Percentiles rank a stretch among this genome's conserved stretches.
Conservation (phyloP, 2,888 invertebrate genomes). For the Amorpha juglandis region DNA sequence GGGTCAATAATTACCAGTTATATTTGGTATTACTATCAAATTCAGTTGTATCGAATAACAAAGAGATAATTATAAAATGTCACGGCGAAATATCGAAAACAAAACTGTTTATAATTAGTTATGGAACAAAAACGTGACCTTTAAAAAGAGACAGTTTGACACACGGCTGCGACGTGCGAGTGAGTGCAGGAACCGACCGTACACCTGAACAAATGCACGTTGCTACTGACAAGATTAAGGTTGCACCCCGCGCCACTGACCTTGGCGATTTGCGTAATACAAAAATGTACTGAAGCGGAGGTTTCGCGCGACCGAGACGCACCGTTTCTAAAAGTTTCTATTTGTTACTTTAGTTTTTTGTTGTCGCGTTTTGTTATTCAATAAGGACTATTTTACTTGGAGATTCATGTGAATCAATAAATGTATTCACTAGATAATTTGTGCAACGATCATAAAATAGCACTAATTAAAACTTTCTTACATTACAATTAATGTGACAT, state of each 20-base stretch:
- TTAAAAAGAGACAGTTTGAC: conserved; percentile 2
- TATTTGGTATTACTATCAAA: background rate
- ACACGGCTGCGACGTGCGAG: background rate
- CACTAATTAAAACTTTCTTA: too few species aligned
- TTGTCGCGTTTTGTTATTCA: too few species aligned
- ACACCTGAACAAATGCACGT: background rate
- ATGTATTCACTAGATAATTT: too few species aligned
- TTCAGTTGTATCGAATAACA: background rate
- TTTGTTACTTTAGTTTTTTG: too few species aligned
- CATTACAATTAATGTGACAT: too few species aligned
- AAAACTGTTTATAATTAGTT: conserved; percentile 16
- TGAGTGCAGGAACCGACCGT: background rate
- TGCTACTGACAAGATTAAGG: background rate
- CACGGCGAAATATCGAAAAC: conserved; percentile 18
- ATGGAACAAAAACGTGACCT: conserved; percentile 14
- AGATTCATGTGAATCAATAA: too few species aligned
- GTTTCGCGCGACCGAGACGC: background rate
- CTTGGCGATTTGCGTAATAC: too few species aligned
- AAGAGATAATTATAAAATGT: background rate
- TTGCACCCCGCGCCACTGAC: background rate
- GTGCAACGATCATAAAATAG: too few species aligned
- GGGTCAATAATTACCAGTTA: background rate
- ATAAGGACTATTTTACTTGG: too few species aligned
- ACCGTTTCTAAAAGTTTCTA: too few species aligned
- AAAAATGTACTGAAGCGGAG: too few species aligned